These are phyloP conservation scores for Fragum whitleyi DNA, from an alignment of 2,888 invertebrate species.

Conservation along the genomic window DNA sequence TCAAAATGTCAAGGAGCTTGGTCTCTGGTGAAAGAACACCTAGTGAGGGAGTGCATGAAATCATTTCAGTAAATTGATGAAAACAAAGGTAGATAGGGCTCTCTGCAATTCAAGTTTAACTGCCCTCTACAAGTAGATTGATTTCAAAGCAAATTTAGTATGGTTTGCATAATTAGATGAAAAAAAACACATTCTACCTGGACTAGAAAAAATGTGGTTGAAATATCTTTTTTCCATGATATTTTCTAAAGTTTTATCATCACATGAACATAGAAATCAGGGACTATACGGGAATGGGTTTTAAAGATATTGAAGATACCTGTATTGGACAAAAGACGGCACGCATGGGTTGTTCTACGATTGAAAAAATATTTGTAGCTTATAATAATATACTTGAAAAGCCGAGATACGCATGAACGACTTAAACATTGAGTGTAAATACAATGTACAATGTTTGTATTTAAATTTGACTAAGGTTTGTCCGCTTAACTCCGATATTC, in stretches of 20 bases:
- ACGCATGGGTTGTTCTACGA: background rate
- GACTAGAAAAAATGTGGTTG: no score
- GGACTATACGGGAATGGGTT: background rate
- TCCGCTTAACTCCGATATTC: background rate
- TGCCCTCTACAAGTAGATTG: no score
- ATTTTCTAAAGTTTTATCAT: background rate
- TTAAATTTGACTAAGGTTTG: background rate
- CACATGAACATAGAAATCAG: background rate
- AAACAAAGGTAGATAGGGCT: no score
- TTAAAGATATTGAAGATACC: background rate
- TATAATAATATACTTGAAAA: background rate
- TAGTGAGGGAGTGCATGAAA: no score
- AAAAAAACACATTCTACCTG: no score
- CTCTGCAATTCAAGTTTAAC: no score
- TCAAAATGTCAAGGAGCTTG: no score
- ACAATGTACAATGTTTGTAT: background rate
- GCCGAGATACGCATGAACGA: background rate
- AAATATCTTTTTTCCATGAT: background rate
- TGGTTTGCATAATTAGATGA: no score
- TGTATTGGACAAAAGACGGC: background rate
- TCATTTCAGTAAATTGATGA: no score
- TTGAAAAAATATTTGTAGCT: slow-evolving; percentile 1
- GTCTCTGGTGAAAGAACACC: no score
- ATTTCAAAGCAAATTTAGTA: no score
- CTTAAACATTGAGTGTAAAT: background rate